Percentiles rank a stretch among this genome's conserved stretches.
Evolutionary conservation across 1,140 invertebrate species (phyloP).

Genomic region (Platyscapa corneri): DNA sequence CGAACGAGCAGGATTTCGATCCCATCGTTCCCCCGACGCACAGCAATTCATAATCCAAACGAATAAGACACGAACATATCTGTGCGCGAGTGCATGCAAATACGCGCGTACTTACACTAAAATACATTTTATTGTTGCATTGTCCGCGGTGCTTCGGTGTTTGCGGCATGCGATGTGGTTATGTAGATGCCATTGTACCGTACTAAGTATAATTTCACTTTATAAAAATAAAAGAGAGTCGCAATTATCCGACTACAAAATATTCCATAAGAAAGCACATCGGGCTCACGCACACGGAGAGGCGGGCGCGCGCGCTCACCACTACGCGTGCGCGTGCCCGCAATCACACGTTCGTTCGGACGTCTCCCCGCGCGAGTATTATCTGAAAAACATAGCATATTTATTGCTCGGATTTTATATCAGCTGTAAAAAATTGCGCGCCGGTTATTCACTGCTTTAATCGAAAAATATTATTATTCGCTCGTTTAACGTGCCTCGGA

Average conservation of each 20-base stretch:
- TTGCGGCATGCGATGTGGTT: constrained; percentile 26
- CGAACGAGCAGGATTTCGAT: constrained; percentile 9
- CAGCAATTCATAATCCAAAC: constrained; percentile 21
- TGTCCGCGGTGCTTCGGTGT: neutral
- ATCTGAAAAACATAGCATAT: neutral
- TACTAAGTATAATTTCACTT: constrained; percentile 15
- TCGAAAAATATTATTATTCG: too few relatives aligned
- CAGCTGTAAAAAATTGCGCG: too few relatives aligned
- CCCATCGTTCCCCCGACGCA: neutral
- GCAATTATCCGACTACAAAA: constrained; percentile 4
- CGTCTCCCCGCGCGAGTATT: neutral
- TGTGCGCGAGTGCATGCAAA: neutral
- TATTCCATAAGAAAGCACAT: neutral
- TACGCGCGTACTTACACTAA: neutral
- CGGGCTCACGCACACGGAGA: too few relatives aligned
- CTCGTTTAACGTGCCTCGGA: too few relatives aligned
- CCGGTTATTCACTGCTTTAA: too few relatives aligned
- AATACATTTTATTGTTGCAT: constrained; percentile 19
- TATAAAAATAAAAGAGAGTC: constrained; percentile 27
- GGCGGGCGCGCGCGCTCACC: neutral
- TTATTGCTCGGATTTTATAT: too few relatives aligned
- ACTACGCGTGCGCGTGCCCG: neutral
- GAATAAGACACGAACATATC: neutral
- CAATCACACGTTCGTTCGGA: neutral
- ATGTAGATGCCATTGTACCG: constrained; percentile 2